Evolutionary conservation across 1,140 invertebrate genomes (phyloP), one percentile per base, ranked within the genome.

Genomic region (Drosophila kanapiae): DNA sequence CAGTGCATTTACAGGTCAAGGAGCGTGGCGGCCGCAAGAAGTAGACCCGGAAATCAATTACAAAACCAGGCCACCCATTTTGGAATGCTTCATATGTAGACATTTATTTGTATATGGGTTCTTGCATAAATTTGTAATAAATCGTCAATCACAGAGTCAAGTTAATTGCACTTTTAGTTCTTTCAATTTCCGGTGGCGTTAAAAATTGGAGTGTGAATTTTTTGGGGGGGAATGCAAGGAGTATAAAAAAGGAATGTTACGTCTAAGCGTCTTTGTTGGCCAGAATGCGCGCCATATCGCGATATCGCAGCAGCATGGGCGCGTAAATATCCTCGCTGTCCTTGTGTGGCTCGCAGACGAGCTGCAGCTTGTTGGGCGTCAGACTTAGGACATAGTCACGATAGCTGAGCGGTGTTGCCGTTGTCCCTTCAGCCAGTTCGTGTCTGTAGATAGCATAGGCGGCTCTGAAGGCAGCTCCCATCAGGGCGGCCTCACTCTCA

Each of bases 11-110:
- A 40, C 96, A 98, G 93, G 94, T 99, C 7, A 99, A 99, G 93
- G 99, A 99, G 94, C 95, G 99, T 94, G 99, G 99, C 93, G 99
- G 99, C 37, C 94, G 98, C 42, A 99, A 99, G 94, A 99, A 99
- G 91, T 99, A 97, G 95, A 16, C 45, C 16, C 18, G 4, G 23
- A 13, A 16, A 27, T n/a, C 29, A 27, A 42, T 58, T 23, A 49
- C n/a, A 38, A 40, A 53, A 14, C 3, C 48, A 61, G 33, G 48
- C 45, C 38, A 43, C 31, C 27, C 48, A 45, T 18, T 80, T 62
- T 48, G 37, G 31, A 59, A 42, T 37, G 47, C 29, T 58, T 23
- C 45, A 78, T 61, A 47, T 75, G 64, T 80, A 74, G 70, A 91
- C 67, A 56, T 81, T 78, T 82, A 72, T 68, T 85, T 59, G 63